Evolutionary conservation across 2,113 vertebrate genomes (phyloP), one percentile per base, ranked within the genome.

Genomic region (Ginglymostoma cirratum): DNA sequence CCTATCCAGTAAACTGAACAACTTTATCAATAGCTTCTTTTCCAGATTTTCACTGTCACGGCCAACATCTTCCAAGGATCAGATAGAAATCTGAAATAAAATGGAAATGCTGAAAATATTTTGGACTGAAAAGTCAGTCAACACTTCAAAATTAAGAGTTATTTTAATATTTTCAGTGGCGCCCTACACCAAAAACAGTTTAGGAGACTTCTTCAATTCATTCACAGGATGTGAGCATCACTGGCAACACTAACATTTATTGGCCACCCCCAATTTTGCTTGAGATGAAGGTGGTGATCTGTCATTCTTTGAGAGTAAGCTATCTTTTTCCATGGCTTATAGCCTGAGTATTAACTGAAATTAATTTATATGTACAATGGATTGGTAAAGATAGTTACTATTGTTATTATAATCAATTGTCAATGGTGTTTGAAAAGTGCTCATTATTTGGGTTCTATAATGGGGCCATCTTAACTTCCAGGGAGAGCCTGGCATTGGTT

Each of bases 401-500:
- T 1, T 34, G 66, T 38, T 1, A 65, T 93, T 93, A 66, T 69
- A 69, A 52, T 42, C 17, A 69, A 69, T 69, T 23, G 34, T 67
- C 55, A 61, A 61, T 61, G 55, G 55, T 67, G 21, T 42, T 95
- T 42, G 15, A 30, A 3, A 52, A 86, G 21, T 55, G 52, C 8
- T 15, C 24, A 45, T 95, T 70, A 66, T 66, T 34, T 65, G 12
- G 55, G 34, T n/a, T 92, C 30, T 66, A 70, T 70, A 94, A 70
- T 94, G 38, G 3, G n/a, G 96, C 23, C 27, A 96, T 66, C 95
- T 96, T 96, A 83, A 96, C 72, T 96, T 96, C 86, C 34, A 98
- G 98, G 98, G 98, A 78, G 98, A 99, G 78, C 98, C 98, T 30
- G 98, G 98, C 76, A 97, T 97, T 67, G 98, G 98, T 15, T 97